Percentiles rank a stretch among this genome's conserved stretches.
These are phyloP conservation scores for Mythimna pallens DNA, from an alignment of 2,888 invertebrate genomes.

Conservation along the genomic window DNA sequence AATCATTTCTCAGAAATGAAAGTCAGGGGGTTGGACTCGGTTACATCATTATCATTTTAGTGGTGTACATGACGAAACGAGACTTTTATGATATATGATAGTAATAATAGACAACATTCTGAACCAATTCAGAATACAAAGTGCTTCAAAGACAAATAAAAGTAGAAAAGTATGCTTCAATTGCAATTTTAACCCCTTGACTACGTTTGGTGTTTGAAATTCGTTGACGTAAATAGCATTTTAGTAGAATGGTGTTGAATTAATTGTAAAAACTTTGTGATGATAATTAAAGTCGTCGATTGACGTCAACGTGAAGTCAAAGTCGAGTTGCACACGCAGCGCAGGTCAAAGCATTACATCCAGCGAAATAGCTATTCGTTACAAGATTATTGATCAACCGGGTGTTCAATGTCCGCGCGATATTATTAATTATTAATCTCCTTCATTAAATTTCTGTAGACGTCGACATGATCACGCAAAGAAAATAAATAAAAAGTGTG, in stretches of 20 bases:
- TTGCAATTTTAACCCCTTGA: slow-evolving; percentile 39
- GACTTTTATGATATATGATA: slow-evolving; percentile 48
- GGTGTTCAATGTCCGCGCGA: slow-evolving; percentile 31
- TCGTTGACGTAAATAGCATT: slow-evolving; percentile 31
- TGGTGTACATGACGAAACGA: slow-evolving; percentile 57
- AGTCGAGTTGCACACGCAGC: slow-evolving; percentile 22
- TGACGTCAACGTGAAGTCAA: slow-evolving; percentile 26
- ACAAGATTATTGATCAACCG: slow-evolving; percentile 36
- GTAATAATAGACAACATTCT: slow-evolving; percentile 42
- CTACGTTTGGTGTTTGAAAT: slow-evolving; percentile 51
- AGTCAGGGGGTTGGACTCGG: slow-evolving; percentile 54
- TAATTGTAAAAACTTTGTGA: slow-evolving; percentile 41
- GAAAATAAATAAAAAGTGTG: slow-evolving; percentile 44
- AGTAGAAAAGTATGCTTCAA: slow-evolving; percentile 51
- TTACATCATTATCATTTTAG: slow-evolving; percentile 58
- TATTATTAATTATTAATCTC: slow-evolving; percentile 48
- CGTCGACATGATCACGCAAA: slow-evolving; percentile 52
- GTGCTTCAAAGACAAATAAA: slow-evolving; percentile 55
- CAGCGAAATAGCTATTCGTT: slow-evolving; percentile 51
- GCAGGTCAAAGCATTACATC: slow-evolving; percentile 46
- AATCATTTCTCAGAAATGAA: slow-evolving; percentile 65
- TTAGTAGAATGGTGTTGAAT: slow-evolving; percentile 24
- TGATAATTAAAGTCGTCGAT: slow-evolving; percentile 26
- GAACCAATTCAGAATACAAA: slow-evolving; percentile 49
- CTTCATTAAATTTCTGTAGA: slow-evolving; percentile 45